Base-by-base conservation (phyloP, 2,888 invertebrate species). In the Oscheius onirici region DNA sequence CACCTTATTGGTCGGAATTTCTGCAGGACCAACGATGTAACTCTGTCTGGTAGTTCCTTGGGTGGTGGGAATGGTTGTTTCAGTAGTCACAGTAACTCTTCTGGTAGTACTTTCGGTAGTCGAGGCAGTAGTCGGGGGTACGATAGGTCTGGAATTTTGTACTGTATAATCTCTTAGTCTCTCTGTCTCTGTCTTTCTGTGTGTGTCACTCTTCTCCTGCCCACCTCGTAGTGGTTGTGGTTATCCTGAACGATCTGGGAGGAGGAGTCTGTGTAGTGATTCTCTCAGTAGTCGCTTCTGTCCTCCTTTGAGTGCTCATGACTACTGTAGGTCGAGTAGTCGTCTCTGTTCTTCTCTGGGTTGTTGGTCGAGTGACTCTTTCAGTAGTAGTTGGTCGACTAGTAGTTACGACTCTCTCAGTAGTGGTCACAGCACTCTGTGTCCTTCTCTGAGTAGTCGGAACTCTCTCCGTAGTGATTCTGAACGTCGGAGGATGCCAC, bases 331-430 rank as follows among this genome's bases (percentile, higher is more conserved):
- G 49, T 17, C 20, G 44, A 2, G n/a, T 28, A 3, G 24, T 24
- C 5, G 17, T 20, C 28, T 24, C 28, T 67, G 22, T 15, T 40
- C n/a, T 11, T n/a, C 15, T 15, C 46, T 10, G 26, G 34, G 34
- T 34, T 8, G 34, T 8, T 34, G 34, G 34, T 34, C 13, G 17
- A 17, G 10, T 61, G 15, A 51, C 43, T 15, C 65, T 55, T 43
- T 60, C 61, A 43, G 54, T 65, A 3, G 49, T 13, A 13, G 54
- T 55, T 41, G 68, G 65, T 49, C 17, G n/a, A 34, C 40, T 58
- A 15, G 40, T 26, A 6, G 15, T 58, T 28, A 8, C 8, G n/a
- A n/a, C n/a, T 28, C 28, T 22, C 20, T 54, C 55, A 24, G 52
- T 52, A 13, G 34, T 26, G 5, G 69, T 55, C 11, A 17, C 61